Base-by-base conservation (phyloP, 2,797 vertebrate species). In the Sebastes nivosus region DNA sequence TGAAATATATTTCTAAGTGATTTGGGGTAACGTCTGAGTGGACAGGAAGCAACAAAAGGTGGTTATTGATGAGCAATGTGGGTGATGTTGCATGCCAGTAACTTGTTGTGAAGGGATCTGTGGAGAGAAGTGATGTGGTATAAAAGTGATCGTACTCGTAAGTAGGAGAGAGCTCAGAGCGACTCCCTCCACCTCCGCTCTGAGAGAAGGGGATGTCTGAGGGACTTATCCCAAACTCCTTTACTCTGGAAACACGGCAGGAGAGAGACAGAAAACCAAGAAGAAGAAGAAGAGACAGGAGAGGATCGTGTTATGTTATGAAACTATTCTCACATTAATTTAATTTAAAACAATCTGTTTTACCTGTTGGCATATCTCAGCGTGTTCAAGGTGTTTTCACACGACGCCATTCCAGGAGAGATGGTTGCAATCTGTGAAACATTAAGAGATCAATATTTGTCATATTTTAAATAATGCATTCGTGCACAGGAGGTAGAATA, bases 291-390 rank as follows among this genome's bases (percentile, higher is more conserved):
- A 63, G 46, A 69, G 65, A 71, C 4, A 36, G 22, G 10, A 79
- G 16, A 83, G 8, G 3, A 30, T 30, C 30, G 5, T 5, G n/a
- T 78, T 34, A 80, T 4, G 32, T 3, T 22, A n/a, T 36, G 24
- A 16, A 14, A 29, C 27, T 14, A 13, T 25, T 71, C 30, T 60
- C 64, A 25, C 5, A 14, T 38, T 67, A 4, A 8, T 6, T 20
- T 29, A 9, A 24, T 24, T 54, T n/a, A 30, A 20, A 24, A 20
- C 5, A 4, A 34, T 9, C 11, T 18, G 84, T 73, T 93, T 87
- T 95, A 99, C 98, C 98, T 98, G 94, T 99, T 99, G 90, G 98
- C 98, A 0, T 99, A 99, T 97, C 98, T 96, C 94, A 99, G 79
- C 0, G 98, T 99, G 94, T 99, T 99, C 84, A 99, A 92, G 81